phyloP scores from a whole-genome alignment of 1,140 invertebrate species.

The Cydia pomonella region DNA sequence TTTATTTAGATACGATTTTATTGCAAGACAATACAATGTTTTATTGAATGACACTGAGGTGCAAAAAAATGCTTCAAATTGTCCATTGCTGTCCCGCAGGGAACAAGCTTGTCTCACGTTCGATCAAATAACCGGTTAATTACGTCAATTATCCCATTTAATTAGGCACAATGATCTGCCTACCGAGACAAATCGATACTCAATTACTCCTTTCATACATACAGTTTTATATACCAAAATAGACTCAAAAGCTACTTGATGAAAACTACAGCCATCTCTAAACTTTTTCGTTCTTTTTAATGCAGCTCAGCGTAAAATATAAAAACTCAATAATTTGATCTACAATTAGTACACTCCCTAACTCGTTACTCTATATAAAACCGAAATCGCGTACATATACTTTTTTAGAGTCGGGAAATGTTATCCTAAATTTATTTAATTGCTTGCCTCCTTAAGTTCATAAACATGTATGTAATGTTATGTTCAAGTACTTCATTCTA shows the following conservation, averaged over 20 bases:
- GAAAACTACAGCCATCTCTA: neutral
- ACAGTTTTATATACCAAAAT: neutral
- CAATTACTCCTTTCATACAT: neutral
- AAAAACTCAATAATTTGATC: conserved; percentile 18
- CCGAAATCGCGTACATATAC: neutral
- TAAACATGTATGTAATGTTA: neutral
- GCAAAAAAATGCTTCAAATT: neutral
- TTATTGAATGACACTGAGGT: conserved; percentile 15
- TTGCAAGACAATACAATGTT: conserved; percentile 25
- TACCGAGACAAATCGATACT: neutral
- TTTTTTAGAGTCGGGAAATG: neutral
- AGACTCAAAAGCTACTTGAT: neutral
- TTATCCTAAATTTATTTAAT: neutral
- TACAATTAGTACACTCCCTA: neutral
- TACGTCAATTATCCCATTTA: neutral
- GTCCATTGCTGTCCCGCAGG: neutral
- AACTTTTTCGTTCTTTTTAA: neutral
- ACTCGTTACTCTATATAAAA: neutral
- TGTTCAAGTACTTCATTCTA: neutral
- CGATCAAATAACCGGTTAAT: neutral
- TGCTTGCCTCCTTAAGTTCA: neutral
- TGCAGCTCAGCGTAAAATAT: conserved; percentile 14
- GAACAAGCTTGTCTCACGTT: neutral
- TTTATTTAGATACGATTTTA: conserved; percentile 16
- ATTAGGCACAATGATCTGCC: neutral